Base-by-base conservation (phyloP, 2,113 vertebrate genomes). In the Hippocampus mohnikei region DNA sequence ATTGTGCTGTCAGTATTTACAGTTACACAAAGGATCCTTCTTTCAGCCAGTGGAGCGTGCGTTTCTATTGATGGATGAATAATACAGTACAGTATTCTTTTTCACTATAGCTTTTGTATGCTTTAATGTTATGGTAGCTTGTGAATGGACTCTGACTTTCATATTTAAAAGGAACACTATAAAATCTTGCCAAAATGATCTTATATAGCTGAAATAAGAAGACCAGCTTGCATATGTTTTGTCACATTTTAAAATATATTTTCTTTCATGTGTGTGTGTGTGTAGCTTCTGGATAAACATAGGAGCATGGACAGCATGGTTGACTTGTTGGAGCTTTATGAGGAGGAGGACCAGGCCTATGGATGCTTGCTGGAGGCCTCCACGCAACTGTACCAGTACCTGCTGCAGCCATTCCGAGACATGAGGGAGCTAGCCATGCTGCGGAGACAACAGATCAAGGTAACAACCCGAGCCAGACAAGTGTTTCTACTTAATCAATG, bases 401-500 rank as follows among this genome's bases (percentile, higher is more conserved):
- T 99, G 71, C 90, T 99, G 44, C 97, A 99, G 77, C 97, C 97
- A 20, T 99, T 99, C 85, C 91, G 97, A 89, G 97, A 99, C 89
- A 98, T 99, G 96, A 91, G 97, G 70, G 97, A 98, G 67, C 94
- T 99, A 9, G 96, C 97, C 0, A 98, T 97, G 97, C 94, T 98
- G 27, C 93, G 96, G 84, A 92, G 96, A 83, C 97, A 99, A 76
- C 97, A 98, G 88, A 98, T 99, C 87, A 98, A 98, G 96, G 97
- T 99, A 92, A 73, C 5, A 53, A 10, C 37, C 4, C 13, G 33
- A 37, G 46, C 65, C 46, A 46, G 18, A 3, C 8, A 66, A 27
- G 42, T 10, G 11, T 29, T 29, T 66, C 0, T 50, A 23, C 16
- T 60, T 59, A 5, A 59, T 29, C 12, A 29, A 29, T 29, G 56